phyloP scores from a whole-genome alignment of 2,888 invertebrate genomes.

The Autographa pulchrina region DNA sequence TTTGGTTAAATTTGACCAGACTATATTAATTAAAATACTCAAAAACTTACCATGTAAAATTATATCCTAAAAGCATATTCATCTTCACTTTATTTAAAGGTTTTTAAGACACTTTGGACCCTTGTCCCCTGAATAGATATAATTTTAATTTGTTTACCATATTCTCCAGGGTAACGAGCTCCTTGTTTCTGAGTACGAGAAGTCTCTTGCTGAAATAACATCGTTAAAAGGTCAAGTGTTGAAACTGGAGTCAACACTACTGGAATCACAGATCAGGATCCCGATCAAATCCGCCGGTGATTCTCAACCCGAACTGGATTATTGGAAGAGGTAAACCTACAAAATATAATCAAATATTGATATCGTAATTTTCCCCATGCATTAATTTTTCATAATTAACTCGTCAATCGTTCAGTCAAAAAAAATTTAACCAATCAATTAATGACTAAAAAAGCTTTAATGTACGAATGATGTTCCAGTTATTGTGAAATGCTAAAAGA shows the following conservation, averaged over 20 bases:
- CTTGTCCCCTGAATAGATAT: background rate
- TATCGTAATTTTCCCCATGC: no score
- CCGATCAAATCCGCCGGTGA: slow-evolving; percentile 70
- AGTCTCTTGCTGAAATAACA: slow-evolving; percentile 88
- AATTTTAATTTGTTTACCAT: background rate
- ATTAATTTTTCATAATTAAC: no score
- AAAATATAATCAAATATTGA: no score
- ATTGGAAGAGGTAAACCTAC: slow-evolving; percentile 83
- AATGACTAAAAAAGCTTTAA: no score
- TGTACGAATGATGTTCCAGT: slow-evolving; percentile 75
- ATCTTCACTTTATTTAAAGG: no score
- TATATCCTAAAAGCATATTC: no score
- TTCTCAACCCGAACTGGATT: slow-evolving; percentile 77
- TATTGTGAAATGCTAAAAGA: slow-evolving; percentile 91
- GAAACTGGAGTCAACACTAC: slow-evolving; percentile 82
- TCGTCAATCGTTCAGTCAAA: no score
- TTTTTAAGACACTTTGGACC: background rate
- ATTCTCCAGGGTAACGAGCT: slow-evolving; percentile 84
- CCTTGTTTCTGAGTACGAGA: slow-evolving; percentile 88
- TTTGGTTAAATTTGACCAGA: no score
- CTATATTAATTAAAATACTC: no score
- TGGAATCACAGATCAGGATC: slow-evolving; percentile 80
- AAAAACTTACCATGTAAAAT: no score
- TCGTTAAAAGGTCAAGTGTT: slow-evolving; percentile 85
- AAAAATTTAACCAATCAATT: no score